Conservation (phyloP, 1,140 invertebrate genomes). For the Hyles vespertilio region DNA sequence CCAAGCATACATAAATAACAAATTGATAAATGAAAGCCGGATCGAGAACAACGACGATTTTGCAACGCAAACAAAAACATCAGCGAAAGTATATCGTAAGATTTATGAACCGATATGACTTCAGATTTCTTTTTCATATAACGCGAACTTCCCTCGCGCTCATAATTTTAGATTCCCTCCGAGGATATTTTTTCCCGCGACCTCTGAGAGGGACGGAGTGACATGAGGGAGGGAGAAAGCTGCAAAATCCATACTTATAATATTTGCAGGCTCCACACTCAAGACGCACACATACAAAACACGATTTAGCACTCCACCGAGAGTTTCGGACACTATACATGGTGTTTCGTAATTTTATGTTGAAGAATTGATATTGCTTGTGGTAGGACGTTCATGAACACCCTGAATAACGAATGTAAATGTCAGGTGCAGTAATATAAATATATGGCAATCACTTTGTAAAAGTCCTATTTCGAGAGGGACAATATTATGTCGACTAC, state of each 20-base stretch:
- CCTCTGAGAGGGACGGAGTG: constrained; percentile 41
- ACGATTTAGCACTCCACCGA: constrained; percentile 64
- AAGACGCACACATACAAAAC: constrained; percentile 46
- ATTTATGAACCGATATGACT: constrained; percentile 48
- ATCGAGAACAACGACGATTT: constrained; percentile 22
- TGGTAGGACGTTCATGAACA: too few relatives aligned
- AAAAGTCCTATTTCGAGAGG: too few relatives aligned
- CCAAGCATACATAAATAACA: too few relatives aligned
- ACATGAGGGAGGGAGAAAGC: constrained; percentile 45
- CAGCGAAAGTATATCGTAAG: constrained; percentile 28
- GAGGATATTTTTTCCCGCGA: constrained; percentile 63
- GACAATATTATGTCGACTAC: too few relatives aligned
- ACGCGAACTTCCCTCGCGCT: constrained; percentile 35
- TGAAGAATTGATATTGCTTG: not conserved
- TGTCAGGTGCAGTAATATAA: too few relatives aligned
- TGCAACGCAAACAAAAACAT: constrained; percentile 33
- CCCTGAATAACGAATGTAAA: too few relatives aligned
- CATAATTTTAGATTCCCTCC: constrained; percentile 67
- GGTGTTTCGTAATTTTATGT: constrained; percentile 21
- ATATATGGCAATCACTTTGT: too few relatives aligned
- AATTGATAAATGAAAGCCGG: constrained; percentile 10
- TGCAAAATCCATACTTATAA: constrained; percentile 74
- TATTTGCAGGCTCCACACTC: constrained; percentile 68
- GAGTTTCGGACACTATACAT: constrained; percentile 56
- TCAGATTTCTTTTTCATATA: constrained; percentile 53